Evolutionary conservation across 2,888 invertebrate species (phyloP).

Genomic region (Allacma fusca): DNA sequence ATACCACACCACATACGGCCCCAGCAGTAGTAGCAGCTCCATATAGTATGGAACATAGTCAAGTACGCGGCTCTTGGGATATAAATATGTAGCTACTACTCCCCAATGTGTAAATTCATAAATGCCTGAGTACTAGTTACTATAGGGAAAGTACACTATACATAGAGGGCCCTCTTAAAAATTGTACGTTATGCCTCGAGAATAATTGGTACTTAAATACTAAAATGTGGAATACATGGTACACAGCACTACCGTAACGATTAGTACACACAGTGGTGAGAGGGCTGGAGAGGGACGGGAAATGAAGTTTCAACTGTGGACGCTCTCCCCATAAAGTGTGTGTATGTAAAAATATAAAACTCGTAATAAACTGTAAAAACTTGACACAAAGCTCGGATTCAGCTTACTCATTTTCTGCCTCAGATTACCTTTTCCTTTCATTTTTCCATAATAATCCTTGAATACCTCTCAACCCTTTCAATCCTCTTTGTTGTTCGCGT

Average conservation of each 20-base stretch:
- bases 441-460: conserved; percentile 28
- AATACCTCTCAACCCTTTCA: conserved; percentile 43
- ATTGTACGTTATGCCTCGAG: background rate
- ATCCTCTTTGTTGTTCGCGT: conserved; percentile 35
- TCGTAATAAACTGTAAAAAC: conserved; percentile 35
- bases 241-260: background rate
- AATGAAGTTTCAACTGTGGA: background rate
- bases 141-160: too few species aligned
- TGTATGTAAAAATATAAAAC: conserved; percentile 23
- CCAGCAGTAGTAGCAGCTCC: too few species aligned
- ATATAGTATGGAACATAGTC: too few species aligned
- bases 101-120: too few species aligned
- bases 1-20: conserved; percentile 1
- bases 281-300: conserved; percentile 16
- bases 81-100: too few species aligned
- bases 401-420: conserved; percentile 43
- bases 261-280: background rate
- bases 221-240: conserved; percentile 1
- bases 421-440: conserved; percentile 40
- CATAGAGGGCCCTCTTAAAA: background rate
- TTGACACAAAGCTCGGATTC: conserved; percentile 42
- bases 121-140: too few species aligned
- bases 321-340: background rate
- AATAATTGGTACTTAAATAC: conserved; percentile 11
- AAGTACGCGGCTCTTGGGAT: too few species aligned